Base-by-base conservation (phyloP, 2,888 invertebrate species). In the Archips crataeganus region DNA sequence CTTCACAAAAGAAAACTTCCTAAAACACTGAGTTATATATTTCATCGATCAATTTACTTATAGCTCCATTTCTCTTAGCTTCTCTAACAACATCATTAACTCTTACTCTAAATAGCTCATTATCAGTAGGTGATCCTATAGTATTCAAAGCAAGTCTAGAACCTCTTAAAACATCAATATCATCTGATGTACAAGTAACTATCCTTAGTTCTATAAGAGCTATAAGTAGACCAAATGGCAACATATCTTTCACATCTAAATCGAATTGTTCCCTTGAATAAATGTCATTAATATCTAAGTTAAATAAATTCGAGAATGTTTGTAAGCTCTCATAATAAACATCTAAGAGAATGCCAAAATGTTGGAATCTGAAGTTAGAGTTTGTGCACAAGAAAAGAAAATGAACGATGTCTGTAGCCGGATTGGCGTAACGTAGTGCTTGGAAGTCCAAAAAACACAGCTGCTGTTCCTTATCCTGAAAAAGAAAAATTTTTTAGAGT, bases 391-490 rank as follows among this genome's bases (percentile, higher is more conserved):
- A 78, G 70, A 87, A 92, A 49, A 91, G 64, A 49, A 93, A 93
- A 73, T 90, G 87, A 13, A 90, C 77, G 0, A 93, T 82, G 66
- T 93, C 93, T 0, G 87, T 90, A 0, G 85, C 81, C n/a, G 93
- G 93, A 75, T 82, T 89, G 0, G 90, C 84, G 70, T 88, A 91
- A 2, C 93, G 84, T 84, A 91, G 87, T 4, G 89, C 87, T 88
- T 94, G 93, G 68, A 88, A 93, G 75, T 93, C 93, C 64, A 93
- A 79, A 71, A 93, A 90, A 66, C 92, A 90, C 39, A 92, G 76
- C 77, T 87, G 83, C 42, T 79, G 75, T n/a, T 78, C 75, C n/a
- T 76, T 78, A 2, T 81, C 83, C 92, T 93, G 88, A 84, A 90
- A 74, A 66, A 68, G 70, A 76, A 67, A 76, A 49, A 59, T 57